Evolutionary conservation across 2,888 invertebrate species (phyloP), one percentile per base, ranked within the genome.

Genomic region (Sphaerophoria rueppellii): DNA sequence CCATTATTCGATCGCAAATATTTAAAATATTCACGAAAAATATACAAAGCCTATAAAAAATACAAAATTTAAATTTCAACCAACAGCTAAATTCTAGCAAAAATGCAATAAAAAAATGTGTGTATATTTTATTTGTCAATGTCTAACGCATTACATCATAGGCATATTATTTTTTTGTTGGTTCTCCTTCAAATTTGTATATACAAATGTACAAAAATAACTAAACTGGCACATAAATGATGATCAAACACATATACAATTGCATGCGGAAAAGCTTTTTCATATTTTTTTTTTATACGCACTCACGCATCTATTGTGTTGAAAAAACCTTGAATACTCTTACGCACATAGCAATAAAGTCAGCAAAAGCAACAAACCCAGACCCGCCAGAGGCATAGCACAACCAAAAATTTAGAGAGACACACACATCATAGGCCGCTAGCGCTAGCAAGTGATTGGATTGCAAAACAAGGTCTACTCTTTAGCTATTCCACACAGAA

Each of bases 251-350:
- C 81, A 85, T 46, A 85, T 35, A 77, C 85, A 81, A 85, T 24
- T 80, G 76, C 81, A 81, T 73, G 85, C 81, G 85, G 81, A 81
- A 81, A 85, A 85, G 85, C 85, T 85, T 72, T 14, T 57, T 76
- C 12, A 0, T 43, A 11, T 9, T 43, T 43, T 9, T 43, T 43
- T 43, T 58, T 16, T 48, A 65, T 72, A 81, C 85, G 77, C 80
- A 85, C 72, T 75, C 61, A 80, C 83, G 81, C 81, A 76, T 81
- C 70, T 55, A 60, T 54, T 63, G 69, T 73, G 48, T 76, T 63
- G 24, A 5, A 55, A 76, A 77, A 85, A 85, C 85, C 85, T 85
- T 85, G 85, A 85, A 85, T 76, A 60, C 70, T 85, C 52, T 55
- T 37, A 65, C 78, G 73, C 70, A 71, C 70, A 82, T 82, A 82